Evolutionary conservation across 2,113 vertebrate genomes (phyloP).

Genomic region (Danionella cerebrum): DNA sequence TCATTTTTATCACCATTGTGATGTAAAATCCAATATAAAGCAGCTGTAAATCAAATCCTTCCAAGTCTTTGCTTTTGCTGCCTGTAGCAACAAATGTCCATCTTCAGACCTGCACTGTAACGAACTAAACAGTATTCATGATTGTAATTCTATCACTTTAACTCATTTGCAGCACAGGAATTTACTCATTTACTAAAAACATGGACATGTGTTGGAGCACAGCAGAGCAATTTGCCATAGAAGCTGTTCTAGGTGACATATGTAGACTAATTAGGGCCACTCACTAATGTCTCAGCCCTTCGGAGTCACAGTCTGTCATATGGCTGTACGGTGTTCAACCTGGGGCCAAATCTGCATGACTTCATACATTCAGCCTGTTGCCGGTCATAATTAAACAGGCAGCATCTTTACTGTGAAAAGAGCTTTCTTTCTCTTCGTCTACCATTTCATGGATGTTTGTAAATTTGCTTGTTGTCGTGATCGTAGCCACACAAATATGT

Average conservation of each 20-base stretch:
- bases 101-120: background rate
- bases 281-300: constrained; percentile 21
- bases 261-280: constrained; percentile 31
- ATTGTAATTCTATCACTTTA: background rate
- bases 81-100: too few species aligned
- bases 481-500: too few species aligned
- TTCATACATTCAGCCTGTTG: constrained; percentile 22
- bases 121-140: background rate
- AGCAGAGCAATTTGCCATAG: background rate
- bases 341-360: constrained; percentile 28
- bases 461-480: too few species aligned
- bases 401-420: too few species aligned
- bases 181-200: background rate
- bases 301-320: constrained; percentile 24
- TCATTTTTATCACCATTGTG: background rate
- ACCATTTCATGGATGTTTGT: too few species aligned
- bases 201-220: constrained; percentile 2
- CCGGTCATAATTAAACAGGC: constrained; percentile 33
- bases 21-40: background rate
- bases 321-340: constrained; percentile 16
- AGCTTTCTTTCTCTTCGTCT: too few species aligned
- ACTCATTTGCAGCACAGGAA: background rate
- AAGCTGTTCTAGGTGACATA: constrained; percentile 26
- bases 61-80: too few species aligned
- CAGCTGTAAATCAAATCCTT: background rate